Base-by-base conservation (phyloP, 2,113 vertebrate species). In the Otolemur garnettii region DNA sequence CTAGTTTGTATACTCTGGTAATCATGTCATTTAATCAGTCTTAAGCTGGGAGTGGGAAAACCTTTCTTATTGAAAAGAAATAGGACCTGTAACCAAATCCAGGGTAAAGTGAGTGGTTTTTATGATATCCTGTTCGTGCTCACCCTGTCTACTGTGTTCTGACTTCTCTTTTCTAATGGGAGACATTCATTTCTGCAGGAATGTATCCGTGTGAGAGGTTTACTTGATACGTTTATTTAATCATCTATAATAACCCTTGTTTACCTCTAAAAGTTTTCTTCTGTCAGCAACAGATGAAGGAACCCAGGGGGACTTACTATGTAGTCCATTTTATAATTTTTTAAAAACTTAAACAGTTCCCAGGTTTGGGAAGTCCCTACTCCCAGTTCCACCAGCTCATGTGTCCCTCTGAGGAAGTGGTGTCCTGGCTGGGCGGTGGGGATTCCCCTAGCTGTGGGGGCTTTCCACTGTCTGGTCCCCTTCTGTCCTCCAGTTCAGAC, bases 321-420 rank as follows among this genome's bases (percentile, higher is more conserved):
- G 2, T 50, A 1, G 35, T 24, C 19, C 1, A 0, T 10, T 66
- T 59, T 45, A 1, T 2, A 35, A 2, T 15, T 72, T 64, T 71
- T 59, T 19, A 2, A 17, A 18, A 69, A 69, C 66, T 50, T 42
- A 7, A n/a, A n/a, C 10, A 12, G 45, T 75, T 81, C 60, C 86
- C 30, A 2, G 26, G 26, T 9, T 45, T 55, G 82, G 83, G 59
- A n/a, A 80, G 80, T 9, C 85, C 60, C 83, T 62, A 28, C 62
- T 75, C n/a, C 12, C 11, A 3, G 69, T 21, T 8, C 7, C 30
- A 0, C 33, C 2, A 10, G 26, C 38, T 80, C 45, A 0, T 4
- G 7, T 9, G 62, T 38, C 68, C 86, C 78, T 57, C 74, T 93
- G 17, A 80, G 92, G 96, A 92, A 86, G 87, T 53, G 28, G 72